These are phyloP conservation scores for Argyrosomus regius DNA, from an alignment of 2,797 vertebrate genomes.

Conservation along the genomic window DNA sequence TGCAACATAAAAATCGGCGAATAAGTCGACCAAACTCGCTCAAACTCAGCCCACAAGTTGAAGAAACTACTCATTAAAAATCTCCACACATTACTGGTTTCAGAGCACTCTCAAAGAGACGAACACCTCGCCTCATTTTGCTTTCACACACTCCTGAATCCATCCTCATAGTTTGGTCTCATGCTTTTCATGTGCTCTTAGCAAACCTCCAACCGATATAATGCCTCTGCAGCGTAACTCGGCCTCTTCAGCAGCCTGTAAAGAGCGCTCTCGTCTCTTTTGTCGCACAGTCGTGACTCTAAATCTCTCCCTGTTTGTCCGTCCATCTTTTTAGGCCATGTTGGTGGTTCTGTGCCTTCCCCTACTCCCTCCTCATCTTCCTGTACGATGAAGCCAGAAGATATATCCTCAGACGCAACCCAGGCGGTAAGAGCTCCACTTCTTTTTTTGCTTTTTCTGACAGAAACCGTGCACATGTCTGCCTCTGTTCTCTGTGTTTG, in stretches of 20 bases:
- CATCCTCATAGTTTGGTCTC: too few relatives aligned
- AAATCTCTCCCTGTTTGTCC: conserved; percentile 7
- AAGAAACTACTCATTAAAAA: too few relatives aligned
- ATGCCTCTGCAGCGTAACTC: not conserved
- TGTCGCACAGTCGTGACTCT: conserved; percentile 2
- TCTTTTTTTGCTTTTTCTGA: not conserved
- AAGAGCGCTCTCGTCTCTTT: not conserved
- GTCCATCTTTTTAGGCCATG: conserved; percentile 83
- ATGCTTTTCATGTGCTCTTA: conserved; percentile 19
- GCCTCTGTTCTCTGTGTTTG: conserved; percentile 4
- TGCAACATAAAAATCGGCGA: too few relatives aligned
- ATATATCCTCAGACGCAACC: conserved; percentile 94
- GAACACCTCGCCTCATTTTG: too few relatives aligned
- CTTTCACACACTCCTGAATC: too few relatives aligned
- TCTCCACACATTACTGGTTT: too few relatives aligned
- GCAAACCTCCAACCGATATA: conserved; percentile 1
- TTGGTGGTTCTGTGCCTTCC: conserved; percentile 99
- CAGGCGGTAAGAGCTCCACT: conserved; percentile 89
- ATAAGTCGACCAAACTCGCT: too few relatives aligned
- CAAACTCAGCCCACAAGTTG: too few relatives aligned
- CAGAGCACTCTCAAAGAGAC: too few relatives aligned
- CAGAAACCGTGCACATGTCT: not conserved
- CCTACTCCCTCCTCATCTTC: conserved; percentile 98
- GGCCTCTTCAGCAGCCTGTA: conserved; percentile 1
- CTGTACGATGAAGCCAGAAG: conserved; percentile 95